Evolutionary conservation across 2,888 invertebrate species (phyloP).

Genomic region (Erebia aethiops): DNA sequence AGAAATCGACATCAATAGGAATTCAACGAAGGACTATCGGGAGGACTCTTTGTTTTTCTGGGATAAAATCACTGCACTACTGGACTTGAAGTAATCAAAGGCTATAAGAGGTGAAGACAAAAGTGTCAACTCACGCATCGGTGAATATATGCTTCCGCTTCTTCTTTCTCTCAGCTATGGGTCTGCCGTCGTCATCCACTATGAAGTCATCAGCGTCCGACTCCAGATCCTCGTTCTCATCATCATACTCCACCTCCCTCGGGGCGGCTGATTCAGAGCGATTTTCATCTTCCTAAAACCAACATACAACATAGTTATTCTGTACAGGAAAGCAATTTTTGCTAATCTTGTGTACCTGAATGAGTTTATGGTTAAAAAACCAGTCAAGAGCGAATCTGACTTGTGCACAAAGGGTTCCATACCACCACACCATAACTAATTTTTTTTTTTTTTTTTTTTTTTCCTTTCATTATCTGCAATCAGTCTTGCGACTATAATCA

Average conservation of each 20-base stretch:
- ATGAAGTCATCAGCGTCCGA: slow-evolving; percentile 98
- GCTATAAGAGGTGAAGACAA: background rate
- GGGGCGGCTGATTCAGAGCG: slow-evolving; percentile 87
- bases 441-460: too few species aligned
- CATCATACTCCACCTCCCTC: slow-evolving; percentile 87
- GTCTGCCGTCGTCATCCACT: slow-evolving; percentile 96
- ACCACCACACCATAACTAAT: too few species aligned
- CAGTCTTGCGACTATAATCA: too few species aligned
- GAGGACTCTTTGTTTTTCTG: too few species aligned
- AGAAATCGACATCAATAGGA: too few species aligned
- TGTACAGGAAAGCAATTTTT: background rate
- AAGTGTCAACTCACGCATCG: slow-evolving; percentile 88
- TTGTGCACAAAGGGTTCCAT: too few species aligned
- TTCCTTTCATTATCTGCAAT: too few species aligned
- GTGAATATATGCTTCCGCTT: slow-evolving; percentile 92
- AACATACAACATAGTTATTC: slow-evolving; percentile 11
- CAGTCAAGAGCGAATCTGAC: too few species aligned
- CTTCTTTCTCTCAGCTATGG: slow-evolving; percentile 91
- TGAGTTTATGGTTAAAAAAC: background rate
- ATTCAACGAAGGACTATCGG: too few species aligned
- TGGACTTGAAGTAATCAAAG: too few species aligned
- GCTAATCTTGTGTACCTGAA: background rate
- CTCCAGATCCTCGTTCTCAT: slow-evolving; percentile 90
- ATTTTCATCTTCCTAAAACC: slow-evolving; percentile 88
- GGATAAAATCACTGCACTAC: too few species aligned